Percentiles rank a stretch among this genome's conserved stretches.
Conservation (phyloP, 2,888 invertebrate genomes). For the Oxystoma pomonae region DNA sequence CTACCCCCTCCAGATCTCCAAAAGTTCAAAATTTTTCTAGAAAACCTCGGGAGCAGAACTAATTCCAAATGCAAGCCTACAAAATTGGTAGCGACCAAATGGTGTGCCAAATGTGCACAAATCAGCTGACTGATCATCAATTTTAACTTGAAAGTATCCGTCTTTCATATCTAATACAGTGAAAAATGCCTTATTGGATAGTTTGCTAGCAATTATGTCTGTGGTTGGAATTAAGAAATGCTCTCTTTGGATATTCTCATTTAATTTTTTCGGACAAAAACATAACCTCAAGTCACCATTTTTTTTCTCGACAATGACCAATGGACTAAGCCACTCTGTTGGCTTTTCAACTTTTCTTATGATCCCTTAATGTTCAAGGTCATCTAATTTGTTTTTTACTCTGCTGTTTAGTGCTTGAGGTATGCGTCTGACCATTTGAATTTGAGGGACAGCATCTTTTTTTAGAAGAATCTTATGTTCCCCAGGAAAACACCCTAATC, state of each 20-base stretch:
- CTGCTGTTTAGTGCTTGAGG: conserved; percentile 14
- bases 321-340: conserved; percentile 21
- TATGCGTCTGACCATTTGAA: conserved; percentile 12
- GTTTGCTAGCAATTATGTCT: conserved; percentile 21
- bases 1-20: conserved; percentile 23
- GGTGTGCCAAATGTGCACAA: conserved; percentile 22
- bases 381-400: conserved; percentile 9
- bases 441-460: conserved; percentile 15
- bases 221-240: conserved; percentile 22
- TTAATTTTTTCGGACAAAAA: no score
- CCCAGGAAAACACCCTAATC: conserved; percentile 18
- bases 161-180: no score
- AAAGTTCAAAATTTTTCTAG: conserved; percentile 20
- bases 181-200: conserved; percentile 20
- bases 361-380: conserved; percentile 2
- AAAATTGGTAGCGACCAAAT: conserved; percentile 21
- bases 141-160: conserved; percentile 21
- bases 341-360: conserved; percentile 19
- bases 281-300: conserved; percentile 18
- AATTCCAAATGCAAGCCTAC: conserved; percentile 19
- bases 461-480: conserved; percentile 14
- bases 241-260: conserved; percentile 15
- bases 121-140: conserved; percentile 16
- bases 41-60: conserved; percentile 20
- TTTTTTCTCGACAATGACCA: conserved; percentile 26